A percentile compares a stretch with the other conserved stretches of the same genome.
Evolutionary conservation across 2,113 vertebrate genomes (phyloP).

Genomic region (Columba livia): DNA sequence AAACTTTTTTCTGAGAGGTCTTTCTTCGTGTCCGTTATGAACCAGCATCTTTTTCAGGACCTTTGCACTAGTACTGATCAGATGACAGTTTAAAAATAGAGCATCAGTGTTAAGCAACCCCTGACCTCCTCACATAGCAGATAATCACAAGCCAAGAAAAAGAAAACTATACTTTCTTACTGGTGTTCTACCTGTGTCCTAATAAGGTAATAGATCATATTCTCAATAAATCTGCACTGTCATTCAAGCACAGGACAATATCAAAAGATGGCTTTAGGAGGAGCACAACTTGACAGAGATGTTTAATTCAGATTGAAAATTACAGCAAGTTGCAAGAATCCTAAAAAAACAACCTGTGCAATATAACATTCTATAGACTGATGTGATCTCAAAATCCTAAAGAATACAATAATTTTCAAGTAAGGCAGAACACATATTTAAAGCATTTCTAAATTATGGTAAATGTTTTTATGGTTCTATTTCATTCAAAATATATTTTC

Average conservation of each 20-base stretch:
- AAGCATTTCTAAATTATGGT: background rate
- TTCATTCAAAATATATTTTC: background rate
- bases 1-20: background rate
- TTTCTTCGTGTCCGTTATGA: background rate
- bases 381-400: background rate
- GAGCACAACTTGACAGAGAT: background rate
- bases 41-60: background rate
- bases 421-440: background rate
- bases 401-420: background rate
- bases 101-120: background rate
- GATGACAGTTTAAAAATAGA: conserved; percentile 18
- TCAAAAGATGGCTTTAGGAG: background rate
- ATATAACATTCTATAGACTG: background rate
- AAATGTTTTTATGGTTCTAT: background rate
- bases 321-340: background rate
- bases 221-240: background rate
- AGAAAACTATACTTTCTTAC: background rate
- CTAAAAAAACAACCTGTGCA: background rate
- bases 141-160: background rate
- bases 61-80: background rate
- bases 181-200: background rate
- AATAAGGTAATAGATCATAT: background rate
- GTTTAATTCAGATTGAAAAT: background rate
- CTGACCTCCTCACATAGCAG: background rate
- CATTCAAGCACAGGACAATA: background rate